Percentiles rank a stretch among this genome's conserved stretches.
phyloP scores from a whole-genome alignment of 2,113 vertebrate genomes.

The Pyxicephalus adspersus region DNA sequence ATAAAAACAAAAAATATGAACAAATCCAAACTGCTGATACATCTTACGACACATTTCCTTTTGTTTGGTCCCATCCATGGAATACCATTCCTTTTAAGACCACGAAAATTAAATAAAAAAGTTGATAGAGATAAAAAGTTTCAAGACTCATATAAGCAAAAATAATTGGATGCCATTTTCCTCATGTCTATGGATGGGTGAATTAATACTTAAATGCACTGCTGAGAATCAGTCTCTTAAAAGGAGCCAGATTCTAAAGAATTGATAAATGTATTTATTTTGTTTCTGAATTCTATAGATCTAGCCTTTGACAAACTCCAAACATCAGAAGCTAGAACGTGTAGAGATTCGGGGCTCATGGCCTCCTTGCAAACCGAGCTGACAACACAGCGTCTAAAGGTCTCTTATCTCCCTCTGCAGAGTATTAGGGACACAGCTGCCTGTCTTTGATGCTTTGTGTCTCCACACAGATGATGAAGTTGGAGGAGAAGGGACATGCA shows the following conservation, averaged over 20 bases:
- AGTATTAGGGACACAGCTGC: conserved; percentile 61
- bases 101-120: background rate
- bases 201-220: background rate
- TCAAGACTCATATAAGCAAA: background rate
- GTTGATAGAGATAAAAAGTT: background rate
- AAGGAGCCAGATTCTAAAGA: conserved; percentile 13
- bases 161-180: background rate
- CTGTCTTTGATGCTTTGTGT: conserved; percentile 54
- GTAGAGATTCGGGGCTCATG: conserved; percentile 12
- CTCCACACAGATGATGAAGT: conserved; percentile 53
- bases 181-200: background rate
- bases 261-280: conserved; percentile 30
- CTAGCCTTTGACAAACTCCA: conserved; percentile 32
- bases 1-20: no score
- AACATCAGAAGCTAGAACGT: conserved; percentile 24
- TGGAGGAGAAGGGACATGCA: conserved; percentile 47
- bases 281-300: conserved; percentile 27
- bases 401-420: conserved; percentile 54
- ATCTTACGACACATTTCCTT: no score
- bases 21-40: no score
- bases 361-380: conserved; percentile 21
- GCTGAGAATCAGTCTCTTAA: conserved; percentile 1
- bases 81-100: no score
- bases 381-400: conserved; percentile 55
- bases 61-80: no score